Conservation (phyloP, 2,888 invertebrate genomes). For the Holacanthella duospinosa region DNA sequence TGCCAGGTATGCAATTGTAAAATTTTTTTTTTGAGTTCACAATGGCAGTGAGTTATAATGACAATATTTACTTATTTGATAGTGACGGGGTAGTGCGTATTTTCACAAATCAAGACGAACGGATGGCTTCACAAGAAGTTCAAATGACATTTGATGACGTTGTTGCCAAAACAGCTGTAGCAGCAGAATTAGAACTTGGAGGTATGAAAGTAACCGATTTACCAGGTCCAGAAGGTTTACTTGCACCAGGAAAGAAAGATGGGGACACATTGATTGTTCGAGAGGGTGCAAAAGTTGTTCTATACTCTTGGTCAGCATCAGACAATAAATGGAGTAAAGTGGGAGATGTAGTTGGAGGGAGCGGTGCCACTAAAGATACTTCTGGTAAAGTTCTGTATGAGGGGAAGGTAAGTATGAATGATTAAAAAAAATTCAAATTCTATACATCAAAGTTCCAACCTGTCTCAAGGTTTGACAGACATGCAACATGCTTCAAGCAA, state of each 20-base stretch:
- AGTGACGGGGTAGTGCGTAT: slow-evolving; percentile 82
- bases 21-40: slow-evolving; percentile 7
- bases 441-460: too few species aligned
- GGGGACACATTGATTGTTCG: slow-evolving; percentile 78
- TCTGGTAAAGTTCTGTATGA: slow-evolving; percentile 68
- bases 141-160: slow-evolving; percentile 60
- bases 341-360: slow-evolving; percentile 77
- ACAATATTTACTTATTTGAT: too few species aligned
- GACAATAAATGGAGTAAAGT: slow-evolving; percentile 67
- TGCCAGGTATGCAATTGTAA: slow-evolving; percentile 44
- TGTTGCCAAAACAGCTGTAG: slow-evolving; percentile 54
- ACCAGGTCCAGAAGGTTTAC: slow-evolving; percentile 66
- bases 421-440: slow-evolving; percentile 3
- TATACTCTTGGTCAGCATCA: slow-evolving; percentile 63
- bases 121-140: slow-evolving; percentile 56
- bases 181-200: slow-evolving; percentile 62
- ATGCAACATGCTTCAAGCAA: too few species aligned
- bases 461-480: too few species aligned
- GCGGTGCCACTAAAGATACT: slow-evolving; percentile 53
- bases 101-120: slow-evolving; percentile 61
- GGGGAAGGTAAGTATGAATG: slow-evolving; percentile 60
- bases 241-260: slow-evolving; percentile 63
- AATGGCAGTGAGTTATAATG: too few species aligned
- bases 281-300: slow-evolving; percentile 58
- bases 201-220: slow-evolving; percentile 78